These are phyloP conservation scores for Tachysurus fulvidraco DNA, from an alignment of 2,113 vertebrate genomes.

Conservation along the genomic window DNA sequence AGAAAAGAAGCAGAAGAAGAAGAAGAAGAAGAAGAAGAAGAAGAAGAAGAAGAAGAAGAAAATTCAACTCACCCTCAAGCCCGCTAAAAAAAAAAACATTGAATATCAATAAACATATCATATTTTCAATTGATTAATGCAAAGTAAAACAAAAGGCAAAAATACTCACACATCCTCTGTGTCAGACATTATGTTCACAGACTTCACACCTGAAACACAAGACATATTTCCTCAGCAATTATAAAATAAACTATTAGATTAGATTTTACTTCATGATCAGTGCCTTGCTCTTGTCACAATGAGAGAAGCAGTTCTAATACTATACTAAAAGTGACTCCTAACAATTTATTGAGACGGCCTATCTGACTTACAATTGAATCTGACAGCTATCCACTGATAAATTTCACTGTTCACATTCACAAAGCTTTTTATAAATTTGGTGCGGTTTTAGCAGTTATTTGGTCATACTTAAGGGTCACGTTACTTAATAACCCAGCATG, in stretches of 20 bases:
- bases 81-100: conserved; percentile 72
- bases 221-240: neutral
- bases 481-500: neutral
- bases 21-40: no score
- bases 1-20: neutral
- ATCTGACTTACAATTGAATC: neutral
- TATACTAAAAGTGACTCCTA: neutral
- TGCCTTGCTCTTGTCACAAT: conserved; percentile 54
- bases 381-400: neutral
- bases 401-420: neutral
- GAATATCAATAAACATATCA: conserved; percentile 3
- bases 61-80: conserved; percentile 81
- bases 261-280: conserved; percentile 56
- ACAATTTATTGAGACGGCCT: neutral
- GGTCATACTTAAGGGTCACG: neutral
- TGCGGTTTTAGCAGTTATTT: neutral
- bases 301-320: neutral
- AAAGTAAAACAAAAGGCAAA: conserved; percentile 2
- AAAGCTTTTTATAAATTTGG: neutral
- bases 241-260: conserved; percentile 36
- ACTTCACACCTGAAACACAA: conserved; percentile 67
- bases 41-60: neutral
- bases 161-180: conserved; percentile 88
- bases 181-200: conserved; percentile 84
- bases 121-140: neutral